Conservation (phyloP, 2,113 vertebrate species). For the Cyphomyrus plagiostoma region DNA sequence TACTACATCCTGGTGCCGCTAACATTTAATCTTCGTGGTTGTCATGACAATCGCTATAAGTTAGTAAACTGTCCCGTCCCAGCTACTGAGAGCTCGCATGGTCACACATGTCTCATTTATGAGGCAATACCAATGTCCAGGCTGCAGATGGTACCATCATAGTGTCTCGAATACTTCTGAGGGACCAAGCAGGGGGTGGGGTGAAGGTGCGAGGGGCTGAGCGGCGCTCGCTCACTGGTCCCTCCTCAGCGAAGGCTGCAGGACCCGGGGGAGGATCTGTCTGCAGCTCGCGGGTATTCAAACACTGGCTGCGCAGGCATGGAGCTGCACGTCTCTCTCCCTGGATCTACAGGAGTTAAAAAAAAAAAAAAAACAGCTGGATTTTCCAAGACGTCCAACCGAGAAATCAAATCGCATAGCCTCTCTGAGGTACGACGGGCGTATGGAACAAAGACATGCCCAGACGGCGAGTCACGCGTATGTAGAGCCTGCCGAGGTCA, state of each 20-base stretch:
- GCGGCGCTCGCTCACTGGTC: not conserved
- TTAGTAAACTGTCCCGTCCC: not conserved
- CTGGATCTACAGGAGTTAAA: not conserved
- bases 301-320: not conserved
- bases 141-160: not conserved
- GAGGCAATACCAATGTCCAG: not conserved
- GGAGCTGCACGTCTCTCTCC: not conserved
- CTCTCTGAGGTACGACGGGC: not conserved
- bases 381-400: not conserved
- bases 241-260: not conserved
- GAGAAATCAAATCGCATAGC: not conserved
- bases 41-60: not conserved
- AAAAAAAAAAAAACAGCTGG: conserved; percentile 1
- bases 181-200: not conserved
- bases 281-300: not conserved
- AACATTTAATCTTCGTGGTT: not conserved
- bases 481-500: not conserved
- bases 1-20: not conserved
- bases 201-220: not conserved
- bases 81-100: not conserved
- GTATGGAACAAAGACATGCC: not conserved
- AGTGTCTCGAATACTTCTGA: not conserved
- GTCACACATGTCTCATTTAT: not conserved
- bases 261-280: not conserved
- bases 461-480: not conserved